Conservation (phyloP, 2,113 vertebrate species). For the Ailuropoda melanoleuca region DNA sequence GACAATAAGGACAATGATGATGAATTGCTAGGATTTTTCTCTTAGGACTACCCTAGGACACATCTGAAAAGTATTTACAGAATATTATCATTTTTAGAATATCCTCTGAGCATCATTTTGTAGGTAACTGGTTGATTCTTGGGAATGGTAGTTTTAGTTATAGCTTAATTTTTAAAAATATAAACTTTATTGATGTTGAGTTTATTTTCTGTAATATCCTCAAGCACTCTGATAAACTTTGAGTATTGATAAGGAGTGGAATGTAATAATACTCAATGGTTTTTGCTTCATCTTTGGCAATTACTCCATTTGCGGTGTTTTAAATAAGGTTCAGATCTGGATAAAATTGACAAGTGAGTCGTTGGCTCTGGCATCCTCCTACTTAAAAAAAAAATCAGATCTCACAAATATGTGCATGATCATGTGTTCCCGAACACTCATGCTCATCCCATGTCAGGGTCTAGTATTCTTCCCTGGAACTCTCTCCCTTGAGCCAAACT, state of each 20-base stretch:
- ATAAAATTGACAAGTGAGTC: slow-evolving; percentile 3
- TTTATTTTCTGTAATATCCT: slow-evolving; percentile 33
- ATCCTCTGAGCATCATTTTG: not conserved
- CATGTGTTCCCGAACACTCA: not conserved
- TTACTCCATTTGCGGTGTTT: slow-evolving; percentile 1
- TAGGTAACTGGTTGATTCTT: not conserved
- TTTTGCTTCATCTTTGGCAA: slow-evolving; percentile 20
- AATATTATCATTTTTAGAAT: not conserved
- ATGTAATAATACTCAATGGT: not conserved
- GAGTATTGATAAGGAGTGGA: slow-evolving; percentile 11
- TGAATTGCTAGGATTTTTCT: not conserved
- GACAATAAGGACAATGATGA: not conserved
- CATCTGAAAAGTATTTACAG: slow-evolving; percentile 29
- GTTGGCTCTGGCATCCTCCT: not conserved
- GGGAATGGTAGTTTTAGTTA: slow-evolving; percentile 12
- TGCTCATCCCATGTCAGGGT: not conserved
- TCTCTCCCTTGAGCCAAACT: not conserved
- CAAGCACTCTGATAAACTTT: slow-evolving; percentile 17
- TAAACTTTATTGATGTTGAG: slow-evolving; percentile 15
- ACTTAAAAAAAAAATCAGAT: not conserved
- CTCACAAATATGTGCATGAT: not conserved
- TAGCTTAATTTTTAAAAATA: not conserved
- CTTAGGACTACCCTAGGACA: not conserved
- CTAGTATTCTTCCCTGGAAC: not conserved
- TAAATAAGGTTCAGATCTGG: not conserved